Percentiles rank a stretch among this genome's conserved stretches.
phyloP scores from a whole-genome alignment of 2,797 vertebrate species.

The Bradypus variegatus region DNA sequence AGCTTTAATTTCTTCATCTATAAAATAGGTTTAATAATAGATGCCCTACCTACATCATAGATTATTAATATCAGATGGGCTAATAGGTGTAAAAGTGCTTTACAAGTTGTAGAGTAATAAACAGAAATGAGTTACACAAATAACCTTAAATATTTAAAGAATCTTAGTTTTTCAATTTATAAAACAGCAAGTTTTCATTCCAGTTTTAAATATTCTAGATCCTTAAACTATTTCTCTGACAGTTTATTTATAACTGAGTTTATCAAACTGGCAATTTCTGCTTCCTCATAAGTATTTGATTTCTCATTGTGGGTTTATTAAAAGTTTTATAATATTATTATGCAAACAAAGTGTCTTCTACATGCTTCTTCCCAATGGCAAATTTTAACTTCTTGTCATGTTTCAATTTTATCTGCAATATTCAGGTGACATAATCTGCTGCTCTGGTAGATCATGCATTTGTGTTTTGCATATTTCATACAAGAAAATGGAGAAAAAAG shows the following conservation, averaged over 20 bases:
- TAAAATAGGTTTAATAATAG: neutral
- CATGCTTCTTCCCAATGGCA: conserved; percentile 20
- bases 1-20: neutral
- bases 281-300: neutral
- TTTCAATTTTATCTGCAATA: conserved; percentile 48
- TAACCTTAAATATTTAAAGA: neutral
- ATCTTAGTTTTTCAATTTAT: neutral
- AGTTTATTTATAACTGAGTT: conserved; percentile 13
- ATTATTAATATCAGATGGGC: neutral
- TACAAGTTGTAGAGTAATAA: neutral
- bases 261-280: conserved; percentile 16
- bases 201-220: conserved; percentile 28
- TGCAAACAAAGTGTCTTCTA: conserved; percentile 33
- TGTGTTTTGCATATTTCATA: conserved; percentile 54
- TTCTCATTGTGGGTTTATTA: conserved; percentile 22
- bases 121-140: neutral
- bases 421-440: conserved; percentile 5
- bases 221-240: neutral
- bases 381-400: conserved; percentile 39
- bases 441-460: conserved; percentile 7
- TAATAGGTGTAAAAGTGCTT: neutral
- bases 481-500: conserved; percentile 40
- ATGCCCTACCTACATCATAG: neutral
- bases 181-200: conserved; percentile 4
- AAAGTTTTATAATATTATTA: conserved; percentile 14